Base-by-base conservation (phyloP, 2,888 invertebrate genomes). In the Onchidella celtica region DNA sequence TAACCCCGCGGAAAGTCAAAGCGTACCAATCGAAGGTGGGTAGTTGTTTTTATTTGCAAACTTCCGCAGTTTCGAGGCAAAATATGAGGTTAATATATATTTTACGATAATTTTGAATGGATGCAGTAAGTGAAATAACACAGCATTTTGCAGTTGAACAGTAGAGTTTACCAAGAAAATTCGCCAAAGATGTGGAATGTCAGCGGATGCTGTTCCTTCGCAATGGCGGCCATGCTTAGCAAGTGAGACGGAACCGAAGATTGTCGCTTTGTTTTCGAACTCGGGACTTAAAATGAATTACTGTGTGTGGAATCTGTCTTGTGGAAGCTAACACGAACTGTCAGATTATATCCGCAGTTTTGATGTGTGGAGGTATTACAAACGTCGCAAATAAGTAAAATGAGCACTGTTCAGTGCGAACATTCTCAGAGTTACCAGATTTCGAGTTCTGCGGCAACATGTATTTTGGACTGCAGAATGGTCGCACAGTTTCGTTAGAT, bases 181-280 rank as follows among this genome's bases (percentile, higher is more conserved):
- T 79, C 70, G 34, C 61, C 24, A 38, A 79, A 79, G 34, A 72
- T 72, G 1, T 29, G 63, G 40, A 57, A 40, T 40, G 63, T 61
- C 63, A 24, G 47, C 57, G 29, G 72, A 79, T 79, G 47, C 21
- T 4, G 47, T 40, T 55, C 29, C 66, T 32, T 63, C 61, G 72
- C 38, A 79, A 59, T 79, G 79, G 79, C 79, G 59, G 79, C 79
- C 79, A 79, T 79, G 79, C 79, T 70, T 79, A 61, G 59, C 47
- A 47, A 55, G 27, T 47, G 61, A 59, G 36, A 70, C 34, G 68
- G 55, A 77, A 68, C n/a, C 27, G 68, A 77, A 57, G 55, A 68
- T 68, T 38, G 68, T 68, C 55, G 36, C 66, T 65, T 77, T 77
- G 77, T 77, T 77, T 77, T 77, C 77, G 77, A 77, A 77, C 57